phyloP scores from a whole-genome alignment of 2,113 vertebrate genomes.

The Falco punctatus region DNA sequence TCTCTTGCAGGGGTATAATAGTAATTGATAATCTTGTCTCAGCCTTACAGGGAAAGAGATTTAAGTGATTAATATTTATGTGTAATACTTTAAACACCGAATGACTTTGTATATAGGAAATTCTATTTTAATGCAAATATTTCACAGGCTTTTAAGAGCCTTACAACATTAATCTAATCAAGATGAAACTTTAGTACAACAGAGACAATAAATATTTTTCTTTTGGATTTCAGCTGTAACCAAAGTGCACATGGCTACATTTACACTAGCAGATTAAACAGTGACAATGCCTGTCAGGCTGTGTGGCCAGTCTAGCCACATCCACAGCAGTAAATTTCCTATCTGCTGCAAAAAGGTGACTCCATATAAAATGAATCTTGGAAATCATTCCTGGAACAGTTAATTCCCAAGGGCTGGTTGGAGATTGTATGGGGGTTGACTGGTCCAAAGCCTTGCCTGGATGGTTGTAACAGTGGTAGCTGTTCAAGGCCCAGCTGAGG shows the following conservation, averaged over 20 bases:
- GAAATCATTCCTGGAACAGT: background rate
- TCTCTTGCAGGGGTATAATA: background rate
- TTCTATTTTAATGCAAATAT: background rate
- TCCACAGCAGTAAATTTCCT: background rate
- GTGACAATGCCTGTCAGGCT: background rate
- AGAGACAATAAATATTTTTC: background rate
- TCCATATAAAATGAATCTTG: background rate
- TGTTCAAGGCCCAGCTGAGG: rapidly evolving
- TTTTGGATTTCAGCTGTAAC: background rate
- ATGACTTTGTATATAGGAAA: background rate
- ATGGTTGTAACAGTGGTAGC: rapidly evolving
- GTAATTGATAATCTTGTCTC: background rate
- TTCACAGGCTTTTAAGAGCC: background rate
- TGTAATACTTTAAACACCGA: background rate
- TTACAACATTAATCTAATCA: background rate
- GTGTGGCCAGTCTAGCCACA: rapidly evolving
- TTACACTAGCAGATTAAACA: background rate
- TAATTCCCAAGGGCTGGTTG: background rate
- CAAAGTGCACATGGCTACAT: background rate
- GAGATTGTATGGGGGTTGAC: background rate
- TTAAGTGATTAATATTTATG: background rate
- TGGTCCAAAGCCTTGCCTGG: background rate
- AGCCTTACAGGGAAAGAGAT: background rate
- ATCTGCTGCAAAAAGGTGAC: background rate
- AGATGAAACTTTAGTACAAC: background rate